A percentile compares a stretch with the other conserved stretches of the same genome.
phyloP scores from a whole-genome alignment of 2,888 invertebrate genomes.

The Hypsopygia costalis region DNA sequence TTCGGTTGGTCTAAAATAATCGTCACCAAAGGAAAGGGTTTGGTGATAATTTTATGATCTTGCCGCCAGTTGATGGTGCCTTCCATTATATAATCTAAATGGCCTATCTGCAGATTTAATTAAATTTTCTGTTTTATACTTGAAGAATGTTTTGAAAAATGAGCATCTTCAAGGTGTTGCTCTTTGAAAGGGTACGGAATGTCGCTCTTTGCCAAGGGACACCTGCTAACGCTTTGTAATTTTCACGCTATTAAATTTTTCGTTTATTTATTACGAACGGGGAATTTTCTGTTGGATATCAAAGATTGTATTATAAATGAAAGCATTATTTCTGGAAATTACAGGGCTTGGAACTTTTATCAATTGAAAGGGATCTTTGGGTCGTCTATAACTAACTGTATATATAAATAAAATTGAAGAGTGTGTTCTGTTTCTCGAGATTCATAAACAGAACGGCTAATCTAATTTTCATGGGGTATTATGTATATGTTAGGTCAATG shows the following conservation, averaged over 20 bases:
- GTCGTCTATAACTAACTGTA: too few relatives aligned
- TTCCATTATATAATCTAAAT: constrained; percentile 55
- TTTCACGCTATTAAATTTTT: not conserved
- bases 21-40: constrained; percentile 37
- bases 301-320: too few relatives aligned
- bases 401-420: too few relatives aligned
- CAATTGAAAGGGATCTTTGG: too few relatives aligned
- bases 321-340: too few relatives aligned
- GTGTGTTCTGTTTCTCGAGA: too few relatives aligned
- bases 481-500: too few relatives aligned
- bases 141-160: constrained; percentile 18
- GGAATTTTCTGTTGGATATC: too few relatives aligned
- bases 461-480: too few relatives aligned
- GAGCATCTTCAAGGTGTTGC: constrained; percentile 13
- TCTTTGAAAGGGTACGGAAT: constrained; percentile 13
- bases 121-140: constrained; percentile 45
- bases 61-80: constrained; percentile 27
- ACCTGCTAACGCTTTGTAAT: constrained; percentile 1
- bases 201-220: constrained; percentile 9
- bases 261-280: not conserved
- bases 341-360: too few relatives aligned
- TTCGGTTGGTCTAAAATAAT: constrained; percentile 17
- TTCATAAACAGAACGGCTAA: too few relatives aligned
- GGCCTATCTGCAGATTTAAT: constrained; percentile 50
- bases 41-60: constrained; percentile 46